Conservation (phyloP, 2,797 vertebrate species). For the Pterois miles region DNA sequence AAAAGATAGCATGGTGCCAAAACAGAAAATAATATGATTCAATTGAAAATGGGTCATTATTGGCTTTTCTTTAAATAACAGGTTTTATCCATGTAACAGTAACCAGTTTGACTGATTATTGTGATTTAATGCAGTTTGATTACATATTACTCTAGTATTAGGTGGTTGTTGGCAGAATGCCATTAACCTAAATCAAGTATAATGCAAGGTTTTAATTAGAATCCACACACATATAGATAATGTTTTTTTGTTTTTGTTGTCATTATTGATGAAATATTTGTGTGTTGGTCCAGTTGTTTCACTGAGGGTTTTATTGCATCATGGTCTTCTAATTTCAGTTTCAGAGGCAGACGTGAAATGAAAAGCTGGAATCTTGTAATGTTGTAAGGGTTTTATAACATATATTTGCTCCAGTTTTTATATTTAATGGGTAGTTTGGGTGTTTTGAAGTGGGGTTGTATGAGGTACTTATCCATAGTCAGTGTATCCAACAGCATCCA, state of each 20-base stretch:
- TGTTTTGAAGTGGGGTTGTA: neutral
- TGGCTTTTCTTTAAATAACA: slow-evolving; percentile 2
- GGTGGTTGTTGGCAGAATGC: neutral
- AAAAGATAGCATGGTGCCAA: neutral
- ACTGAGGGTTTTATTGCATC: neutral
- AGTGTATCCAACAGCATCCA: neutral
- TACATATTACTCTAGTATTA: neutral
- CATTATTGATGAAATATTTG: neutral
- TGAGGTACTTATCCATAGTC: neutral
- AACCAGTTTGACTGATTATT: neutral
- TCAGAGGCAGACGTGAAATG: neutral
- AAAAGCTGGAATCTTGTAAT: neutral
- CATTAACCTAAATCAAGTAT: neutral
- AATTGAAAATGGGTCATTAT: neutral
- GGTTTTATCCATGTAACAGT: neutral
- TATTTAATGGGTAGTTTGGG: neutral
- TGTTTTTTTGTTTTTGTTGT: slow-evolving; percentile 1
- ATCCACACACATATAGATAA: neutral
- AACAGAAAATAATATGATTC: slow-evolving; percentile 4
- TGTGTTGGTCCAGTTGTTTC: neutral
- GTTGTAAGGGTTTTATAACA: neutral
- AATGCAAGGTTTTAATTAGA: slow-evolving; percentile 8
- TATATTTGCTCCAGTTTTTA: neutral
- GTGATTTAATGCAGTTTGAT: neutral
- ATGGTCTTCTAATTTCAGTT: neutral